phyloP scores from a whole-genome alignment of 2,888 invertebrate species.

The Drosophila ustulata region DNA sequence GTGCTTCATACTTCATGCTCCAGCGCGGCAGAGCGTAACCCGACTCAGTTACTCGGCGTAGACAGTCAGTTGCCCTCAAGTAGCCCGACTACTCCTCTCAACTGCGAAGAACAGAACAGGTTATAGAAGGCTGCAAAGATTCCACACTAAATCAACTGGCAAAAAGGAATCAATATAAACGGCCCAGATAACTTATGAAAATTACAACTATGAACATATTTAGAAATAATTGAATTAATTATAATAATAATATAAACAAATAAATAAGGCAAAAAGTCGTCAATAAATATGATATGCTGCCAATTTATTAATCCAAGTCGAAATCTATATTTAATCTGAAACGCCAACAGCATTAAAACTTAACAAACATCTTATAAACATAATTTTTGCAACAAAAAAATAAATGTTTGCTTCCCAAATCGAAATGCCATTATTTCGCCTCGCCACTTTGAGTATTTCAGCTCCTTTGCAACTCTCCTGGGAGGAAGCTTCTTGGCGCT shows the following conservation, averaged over 20 bases:
- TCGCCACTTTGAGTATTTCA: not conserved
- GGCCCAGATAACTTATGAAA: too few relatives aligned
- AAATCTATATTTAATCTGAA: too few relatives aligned
- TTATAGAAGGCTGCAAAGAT: slow-evolving; percentile 27
- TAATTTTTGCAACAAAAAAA: too few relatives aligned
- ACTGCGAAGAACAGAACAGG: slow-evolving; percentile 68
- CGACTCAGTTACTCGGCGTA: slow-evolving; percentile 35
- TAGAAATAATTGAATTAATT: too few relatives aligned
- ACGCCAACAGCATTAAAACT: too few relatives aligned
- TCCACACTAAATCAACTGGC: slow-evolving; percentile 3
- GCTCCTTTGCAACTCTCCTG: slow-evolving; percentile 4
- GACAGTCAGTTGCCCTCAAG: slow-evolving; percentile 58
- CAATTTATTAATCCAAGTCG: too few relatives aligned
- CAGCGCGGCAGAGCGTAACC: slow-evolving; percentile 61
- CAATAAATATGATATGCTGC: too few relatives aligned
- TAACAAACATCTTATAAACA: too few relatives aligned
- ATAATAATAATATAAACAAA: too few relatives aligned
- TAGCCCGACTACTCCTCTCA: slow-evolving; percentile 63
- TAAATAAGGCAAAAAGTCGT: too few relatives aligned
- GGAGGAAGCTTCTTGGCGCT: slow-evolving; percentile 27
- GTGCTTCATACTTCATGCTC: slow-evolving; percentile 6
- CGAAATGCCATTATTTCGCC: not conserved
- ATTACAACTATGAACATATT: too few relatives aligned
- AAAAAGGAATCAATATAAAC: not conserved
- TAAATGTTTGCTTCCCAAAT: too few relatives aligned